Conservation (phyloP, 1,140 invertebrate species). For the Wasmannia auropunctata region DNA sequence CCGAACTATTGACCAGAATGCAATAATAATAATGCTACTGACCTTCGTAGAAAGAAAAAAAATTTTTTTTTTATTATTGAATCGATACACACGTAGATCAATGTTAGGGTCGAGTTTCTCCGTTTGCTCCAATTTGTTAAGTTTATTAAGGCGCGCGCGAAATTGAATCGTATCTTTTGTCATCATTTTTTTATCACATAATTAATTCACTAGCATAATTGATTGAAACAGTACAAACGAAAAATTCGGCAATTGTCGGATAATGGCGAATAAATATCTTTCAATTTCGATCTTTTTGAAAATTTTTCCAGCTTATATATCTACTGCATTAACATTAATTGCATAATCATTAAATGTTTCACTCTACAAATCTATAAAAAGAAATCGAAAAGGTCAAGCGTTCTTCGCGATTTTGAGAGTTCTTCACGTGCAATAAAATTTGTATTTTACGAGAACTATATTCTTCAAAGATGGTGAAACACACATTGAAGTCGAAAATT, state of each 20-base stretch:
- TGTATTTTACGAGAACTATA: not conserved
- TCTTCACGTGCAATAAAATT: not conserved
- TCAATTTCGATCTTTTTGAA: not conserved
- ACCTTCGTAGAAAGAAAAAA: not conserved
- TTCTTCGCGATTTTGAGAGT: not conserved
- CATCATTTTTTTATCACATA: not conserved
- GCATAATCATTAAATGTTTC: not conserved
- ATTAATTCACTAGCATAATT: not conserved
- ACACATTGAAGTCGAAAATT: conserved; percentile 55
- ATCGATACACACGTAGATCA: not conserved
- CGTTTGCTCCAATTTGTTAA: not conserved
- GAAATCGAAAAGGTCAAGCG: not conserved
- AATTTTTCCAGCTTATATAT: not conserved
- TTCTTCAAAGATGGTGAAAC: not conserved
- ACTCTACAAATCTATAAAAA: not conserved
- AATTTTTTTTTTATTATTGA: conserved; percentile 2
- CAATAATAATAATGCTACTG: conserved; percentile 13
- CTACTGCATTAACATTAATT: not conserved
- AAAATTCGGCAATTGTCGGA: not conserved
- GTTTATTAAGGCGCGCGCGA: not conserved
- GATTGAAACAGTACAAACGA: no score
- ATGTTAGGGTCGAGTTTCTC: not conserved
- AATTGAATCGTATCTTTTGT: not conserved
- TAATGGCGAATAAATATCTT: not conserved
- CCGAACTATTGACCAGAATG: not conserved